phyloP scores from a whole-genome alignment of 2,113 vertebrate species.

The Phalacrocorax aristotelis region DNA sequence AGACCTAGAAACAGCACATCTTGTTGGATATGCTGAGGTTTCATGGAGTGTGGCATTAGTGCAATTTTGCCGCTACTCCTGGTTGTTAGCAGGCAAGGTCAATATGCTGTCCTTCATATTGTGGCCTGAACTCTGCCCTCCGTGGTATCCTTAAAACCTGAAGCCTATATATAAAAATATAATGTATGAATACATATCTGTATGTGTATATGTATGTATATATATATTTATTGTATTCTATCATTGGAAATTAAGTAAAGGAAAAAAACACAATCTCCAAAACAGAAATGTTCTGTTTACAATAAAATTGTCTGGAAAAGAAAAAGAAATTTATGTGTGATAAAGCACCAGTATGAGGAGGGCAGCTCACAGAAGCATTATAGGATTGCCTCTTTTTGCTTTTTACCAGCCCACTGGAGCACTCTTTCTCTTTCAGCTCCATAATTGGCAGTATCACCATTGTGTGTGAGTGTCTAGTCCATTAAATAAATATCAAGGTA shows the following conservation, averaged over 20 bases:
- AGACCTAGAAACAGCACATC: not conserved
- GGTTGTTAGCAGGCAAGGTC: not conserved
- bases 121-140: not conserved
- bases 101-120: not conserved
- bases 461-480: not conserved
- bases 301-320: not conserved
- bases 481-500: constrained; percentile 31
- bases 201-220: not conserved
- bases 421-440: not conserved
- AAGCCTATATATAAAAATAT: not conserved
- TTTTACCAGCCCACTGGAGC: not conserved
- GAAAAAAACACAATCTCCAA: not conserved
- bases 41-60: not conserved
- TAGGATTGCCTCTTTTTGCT: not conserved
- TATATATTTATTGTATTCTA: not conserved
- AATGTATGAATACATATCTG: not conserved
- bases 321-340: not conserved
- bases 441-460: not conserved
- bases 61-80: not conserved
- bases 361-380: not conserved
- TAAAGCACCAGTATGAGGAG: not conserved
- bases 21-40: not conserved
- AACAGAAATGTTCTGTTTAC: not conserved
- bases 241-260: not conserved
- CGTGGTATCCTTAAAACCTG: not conserved